Conservation (phyloP, 2,113 vertebrate genomes). For the Dromaius novaehollandiae region DNA sequence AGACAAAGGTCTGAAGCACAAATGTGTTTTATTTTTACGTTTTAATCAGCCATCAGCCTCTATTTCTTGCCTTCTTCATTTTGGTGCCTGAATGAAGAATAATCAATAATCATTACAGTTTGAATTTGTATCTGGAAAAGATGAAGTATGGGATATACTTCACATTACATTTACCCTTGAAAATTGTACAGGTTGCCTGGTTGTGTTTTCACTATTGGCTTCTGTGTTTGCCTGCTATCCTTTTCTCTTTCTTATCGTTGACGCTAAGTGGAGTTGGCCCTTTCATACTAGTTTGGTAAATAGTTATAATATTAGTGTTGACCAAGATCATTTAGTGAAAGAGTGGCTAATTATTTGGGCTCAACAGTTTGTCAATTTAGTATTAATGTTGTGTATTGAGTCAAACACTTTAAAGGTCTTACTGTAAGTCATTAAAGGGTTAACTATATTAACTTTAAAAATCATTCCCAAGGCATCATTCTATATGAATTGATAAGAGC, state of each 20-base stretch:
- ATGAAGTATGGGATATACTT: not conserved
- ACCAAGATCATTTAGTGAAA: not conserved
- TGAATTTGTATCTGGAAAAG: not conserved
- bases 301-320: not conserved
- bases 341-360: not conserved
- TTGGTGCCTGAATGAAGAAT: not conserved
- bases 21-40: not conserved
- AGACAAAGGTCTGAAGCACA: not conserved
- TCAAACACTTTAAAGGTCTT: not conserved
- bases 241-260: not conserved
- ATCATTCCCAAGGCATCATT: not conserved
- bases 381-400: not conserved
- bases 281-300: not conserved
- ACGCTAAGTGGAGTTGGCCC: not conserved
- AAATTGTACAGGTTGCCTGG: not conserved
- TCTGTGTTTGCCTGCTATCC: not conserved
- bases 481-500: not conserved
- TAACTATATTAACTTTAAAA: not conserved
- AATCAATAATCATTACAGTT: not conserved
- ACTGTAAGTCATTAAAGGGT: not conserved
- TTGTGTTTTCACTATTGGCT: not conserved
- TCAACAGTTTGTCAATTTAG: not conserved
- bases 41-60: fast-evolving
- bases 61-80: not conserved
- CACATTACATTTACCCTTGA: not conserved